phyloP scores from a whole-genome alignment of 2,113 vertebrate genomes.

The Sprattus sprattus region DNA sequence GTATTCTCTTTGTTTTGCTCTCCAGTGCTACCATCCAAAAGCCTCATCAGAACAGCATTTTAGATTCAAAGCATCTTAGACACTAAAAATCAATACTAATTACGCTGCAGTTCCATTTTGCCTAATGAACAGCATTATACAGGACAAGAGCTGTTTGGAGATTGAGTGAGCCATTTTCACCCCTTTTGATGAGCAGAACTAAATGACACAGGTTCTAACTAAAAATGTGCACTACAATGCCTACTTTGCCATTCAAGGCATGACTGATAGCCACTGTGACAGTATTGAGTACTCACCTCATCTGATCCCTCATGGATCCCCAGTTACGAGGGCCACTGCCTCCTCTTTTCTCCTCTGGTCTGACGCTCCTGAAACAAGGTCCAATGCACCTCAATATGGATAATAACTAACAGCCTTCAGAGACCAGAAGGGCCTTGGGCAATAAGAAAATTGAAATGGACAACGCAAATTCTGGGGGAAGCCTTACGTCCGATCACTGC shows the following conservation, averaged over 20 bases:
- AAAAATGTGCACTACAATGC: background rate
- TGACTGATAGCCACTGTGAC: background rate
- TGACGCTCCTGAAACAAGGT: conserved; percentile 64
- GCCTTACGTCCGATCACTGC: conserved; percentile 75
- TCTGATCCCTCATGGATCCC: conserved; percentile 70
- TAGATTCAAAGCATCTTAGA: background rate
- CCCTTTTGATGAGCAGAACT: background rate
- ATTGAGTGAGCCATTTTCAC: background rate
- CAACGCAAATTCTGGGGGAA: background rate
- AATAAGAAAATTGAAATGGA: background rate
- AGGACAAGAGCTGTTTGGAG: background rate
- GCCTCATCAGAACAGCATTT: background rate
- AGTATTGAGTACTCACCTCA: conserved; percentile 40
- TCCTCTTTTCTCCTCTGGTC: conserved; percentile 73
- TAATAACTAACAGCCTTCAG: background rate
- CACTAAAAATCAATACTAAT: background rate
- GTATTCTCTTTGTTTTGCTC: no score
- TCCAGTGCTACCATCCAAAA: background rate
- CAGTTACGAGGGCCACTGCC: conserved; percentile 75
- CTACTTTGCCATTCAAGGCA: background rate
- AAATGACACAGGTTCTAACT: background rate
- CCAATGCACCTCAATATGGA: background rate
- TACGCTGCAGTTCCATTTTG: conserved; percentile 2
- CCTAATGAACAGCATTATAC: background rate
- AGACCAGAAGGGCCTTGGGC: background rate